phyloP scores from a whole-genome alignment of 2,888 invertebrate species.

The Epirrhoe tristata region DNA sequence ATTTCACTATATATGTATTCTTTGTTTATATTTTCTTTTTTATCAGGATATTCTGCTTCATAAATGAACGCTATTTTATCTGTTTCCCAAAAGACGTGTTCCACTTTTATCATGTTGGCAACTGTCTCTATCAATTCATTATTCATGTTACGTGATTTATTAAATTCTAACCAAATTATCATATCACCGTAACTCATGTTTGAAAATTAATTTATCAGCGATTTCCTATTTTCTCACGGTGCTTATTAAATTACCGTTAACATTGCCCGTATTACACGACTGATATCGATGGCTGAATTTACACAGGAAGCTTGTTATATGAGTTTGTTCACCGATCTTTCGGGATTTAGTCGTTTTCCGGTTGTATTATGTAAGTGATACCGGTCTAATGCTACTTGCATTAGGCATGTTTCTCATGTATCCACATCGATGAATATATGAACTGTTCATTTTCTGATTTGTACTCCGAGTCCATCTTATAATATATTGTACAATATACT shows the following conservation, averaged over 20 bases:
- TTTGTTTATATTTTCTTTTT: not conserved
- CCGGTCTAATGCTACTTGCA: too few relatives aligned
- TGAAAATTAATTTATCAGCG: conserved; percentile 39
- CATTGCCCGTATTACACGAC: conserved; percentile 33
- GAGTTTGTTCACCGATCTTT: not conserved
- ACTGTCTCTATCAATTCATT: conserved; percentile 26
- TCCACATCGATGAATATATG: too few relatives aligned
- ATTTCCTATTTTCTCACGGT: conserved; percentile 47
- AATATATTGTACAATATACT: too few relatives aligned
- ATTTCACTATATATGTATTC: not conserved
- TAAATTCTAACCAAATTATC: conserved; percentile 41
- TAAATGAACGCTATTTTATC: not conserved
- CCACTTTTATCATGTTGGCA: conserved; percentile 20
- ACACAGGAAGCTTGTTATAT: conserved; percentile 12
- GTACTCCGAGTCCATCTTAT: too few relatives aligned
- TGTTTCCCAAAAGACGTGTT: not conserved
- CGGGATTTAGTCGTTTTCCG: not conserved
- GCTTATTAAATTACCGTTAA: conserved; percentile 47
- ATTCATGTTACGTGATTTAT: conserved; percentile 39
- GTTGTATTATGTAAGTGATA: not conserved
- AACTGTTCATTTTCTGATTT: too few relatives aligned
- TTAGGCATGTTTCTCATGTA: too few relatives aligned
- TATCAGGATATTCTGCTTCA: not conserved
- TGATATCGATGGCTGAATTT: conserved; percentile 21
- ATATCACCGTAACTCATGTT: conserved; percentile 43